Base-by-base conservation (phyloP, 2,888 invertebrate species). In the Thera britannica region DNA sequence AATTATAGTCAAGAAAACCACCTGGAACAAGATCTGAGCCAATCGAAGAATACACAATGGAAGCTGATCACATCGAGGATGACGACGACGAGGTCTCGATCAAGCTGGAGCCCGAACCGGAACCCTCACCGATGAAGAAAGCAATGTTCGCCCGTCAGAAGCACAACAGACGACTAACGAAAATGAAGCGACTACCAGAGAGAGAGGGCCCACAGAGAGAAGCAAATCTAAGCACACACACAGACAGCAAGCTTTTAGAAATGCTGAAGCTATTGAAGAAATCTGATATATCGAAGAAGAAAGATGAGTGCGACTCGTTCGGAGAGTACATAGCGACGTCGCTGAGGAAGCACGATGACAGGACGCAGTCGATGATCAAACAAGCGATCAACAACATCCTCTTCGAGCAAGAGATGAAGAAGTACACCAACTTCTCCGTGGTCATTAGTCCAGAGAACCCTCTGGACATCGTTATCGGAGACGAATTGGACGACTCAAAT, bases 351-450 rank as follows among this genome's bases (percentile, higher is more conserved):
- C 93, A 93, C 62, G 92, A 92, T 67, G 90, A 92, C 34, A 79
- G 90, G 11, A 90, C 92, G 0, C 88, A 88, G 51, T 86, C 90
- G 1, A 93, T 92, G 90, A 92, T 93, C 52, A 93, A 93, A 63
- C 93, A 93, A 67, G 93, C 92, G 0, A 93, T 93, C 3, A 92
- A 93, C 61, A 93, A 93, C 67, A 93, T 93, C 56, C 70, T 92
- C 8, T 93, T 92, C 72, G 93, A 93, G 67, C 92, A 92, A 62
- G 93, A 93, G 72, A 93, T 93, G 92, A 93, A 93, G 77, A 90
- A 89, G 63, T 93, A 90, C 65, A 66, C 59, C 49, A 59, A 44
- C 54, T 62, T 62, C 11, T 58, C 60, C 0, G 41, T 52, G 35
- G 35, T 41, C 5, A 54, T 62, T 48, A 67, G 62, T 9, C 65